Evolutionary conservation across 2,888 invertebrate species (phyloP).

Genomic region (Nipponacmea schrenckii): DNA sequence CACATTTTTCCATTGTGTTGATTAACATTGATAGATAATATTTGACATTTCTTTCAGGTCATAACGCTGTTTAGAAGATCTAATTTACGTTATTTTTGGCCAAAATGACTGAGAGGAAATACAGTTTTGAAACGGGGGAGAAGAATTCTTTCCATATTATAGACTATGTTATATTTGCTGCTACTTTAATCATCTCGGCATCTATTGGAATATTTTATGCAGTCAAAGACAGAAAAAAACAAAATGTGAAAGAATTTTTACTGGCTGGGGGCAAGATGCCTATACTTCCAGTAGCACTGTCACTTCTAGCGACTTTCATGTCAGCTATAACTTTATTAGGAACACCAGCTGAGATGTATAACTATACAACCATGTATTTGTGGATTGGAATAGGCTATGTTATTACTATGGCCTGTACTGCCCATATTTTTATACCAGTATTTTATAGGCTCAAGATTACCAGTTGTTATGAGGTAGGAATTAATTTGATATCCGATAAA

Average conservation of each 20-base stretch:
- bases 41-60: no score
- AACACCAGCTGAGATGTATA: constrained; percentile 45
- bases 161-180: constrained; percentile 38
- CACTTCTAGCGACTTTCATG: constrained; percentile 56
- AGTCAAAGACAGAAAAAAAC: constrained; percentile 71
- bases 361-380: constrained; percentile 40
- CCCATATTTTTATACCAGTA: constrained; percentile 34
- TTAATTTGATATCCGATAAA: neutral
- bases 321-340: constrained; percentile 44
- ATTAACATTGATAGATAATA: no score
- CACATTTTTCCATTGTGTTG: no score
- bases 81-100: no score
- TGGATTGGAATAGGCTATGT: constrained; percentile 34
- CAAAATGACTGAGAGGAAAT: neutral
- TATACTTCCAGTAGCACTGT: constrained; percentile 62
- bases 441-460: constrained; percentile 35
- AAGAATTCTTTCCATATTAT: constrained; percentile 23
- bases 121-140: constrained; percentile 32
- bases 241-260: constrained; percentile 67
- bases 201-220: constrained; percentile 65
- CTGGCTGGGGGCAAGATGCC: constrained; percentile 61
- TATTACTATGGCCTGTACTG: constrained; percentile 40
- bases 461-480: constrained; percentile 37
- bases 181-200: constrained; percentile 32
- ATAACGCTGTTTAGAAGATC: no score